Base-by-base conservation (phyloP, 2,888 invertebrate genomes). In the Lycophotia porphyrea region DNA sequence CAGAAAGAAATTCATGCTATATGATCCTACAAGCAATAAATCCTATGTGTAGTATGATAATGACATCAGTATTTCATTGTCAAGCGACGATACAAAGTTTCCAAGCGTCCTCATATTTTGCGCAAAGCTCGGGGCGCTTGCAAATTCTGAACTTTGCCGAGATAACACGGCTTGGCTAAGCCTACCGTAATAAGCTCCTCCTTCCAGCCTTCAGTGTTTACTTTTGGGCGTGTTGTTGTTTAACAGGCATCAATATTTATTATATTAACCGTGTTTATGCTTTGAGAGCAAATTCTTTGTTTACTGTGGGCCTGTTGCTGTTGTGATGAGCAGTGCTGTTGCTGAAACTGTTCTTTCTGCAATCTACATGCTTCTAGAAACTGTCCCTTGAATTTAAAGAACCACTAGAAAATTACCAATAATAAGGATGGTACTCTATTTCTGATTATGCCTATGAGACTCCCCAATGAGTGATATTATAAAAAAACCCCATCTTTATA, bases 131-230 rank as follows among this genome's bases (percentile, higher is more conserved):
- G 86, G 85, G 92, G 94, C 93, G 92, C 89, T 92, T 90, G 90
- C 90, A 91, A 93, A 93, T 93, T 92, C 89, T 90, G 77, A 94
- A 94, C 93, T 94, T 93, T 89, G 89, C 86, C 87, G 89, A 94
- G 94, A 95, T 94, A 94, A 94, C 93, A 92, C 89, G 85, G 79
- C 84, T 87, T 88, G 83, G 87, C 91, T 94, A 93, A 94, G 92
- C 93, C 91, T 90, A 89, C 90, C 88, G 89, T 86, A 91, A 89
- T 90, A 90, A 91, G 92, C 88, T 89, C 90, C 86, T 87, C 87
- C 86, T 88, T 79, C 75, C 60, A 76, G 75, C 69, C 76, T 86
- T 81, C 81, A 87, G 78, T 86, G 85, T 90, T 86, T 86, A 87
- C 87, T 80, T 82, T 82, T 88, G 80, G 82, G 71, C 86, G 77